These are phyloP conservation scores for Muscidifurax raptorellus DNA, from an alignment of 1,140 invertebrate genomes.

Conservation along the genomic window DNA sequence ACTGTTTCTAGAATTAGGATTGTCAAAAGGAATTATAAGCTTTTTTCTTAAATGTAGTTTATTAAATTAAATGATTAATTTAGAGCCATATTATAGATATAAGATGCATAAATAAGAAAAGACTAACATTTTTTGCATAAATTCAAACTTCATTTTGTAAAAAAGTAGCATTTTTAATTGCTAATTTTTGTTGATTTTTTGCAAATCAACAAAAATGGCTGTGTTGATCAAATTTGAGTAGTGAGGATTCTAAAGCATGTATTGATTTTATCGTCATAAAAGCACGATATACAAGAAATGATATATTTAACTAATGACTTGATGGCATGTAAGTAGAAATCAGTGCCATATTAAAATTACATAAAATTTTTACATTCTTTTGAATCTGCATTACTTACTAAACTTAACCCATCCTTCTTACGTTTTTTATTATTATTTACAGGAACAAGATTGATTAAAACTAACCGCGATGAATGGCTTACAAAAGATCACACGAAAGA, in stretches of 20 bases:
- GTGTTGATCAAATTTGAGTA: not conserved
- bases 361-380: constrained; percentile 46
- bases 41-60: no score
- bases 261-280: constrained; percentile 32
- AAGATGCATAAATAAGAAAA: no score
- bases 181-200: not conserved
- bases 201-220: not conserved
- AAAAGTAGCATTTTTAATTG: not conserved
- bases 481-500: constrained; percentile 42
- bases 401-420: constrained; percentile 11
- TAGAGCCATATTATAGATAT: no score
- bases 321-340: constrained; percentile 47
- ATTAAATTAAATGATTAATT: no score
- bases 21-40: no score
- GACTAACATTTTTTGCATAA: no score
- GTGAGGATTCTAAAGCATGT: constrained; percentile 51
- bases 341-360: constrained; percentile 41
- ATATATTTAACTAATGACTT: constrained; percentile 21
- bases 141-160: not conserved
- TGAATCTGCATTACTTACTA: constrained; percentile 42
- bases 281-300: constrained; percentile 1
- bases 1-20: no score
- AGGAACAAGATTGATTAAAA: constrained; percentile 52
- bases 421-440: constrained; percentile 16
- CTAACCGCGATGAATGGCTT: constrained; percentile 51